These are phyloP conservation scores for Fulica atra DNA, from an alignment of 2,113 vertebrate genomes.

Conservation along the genomic window DNA sequence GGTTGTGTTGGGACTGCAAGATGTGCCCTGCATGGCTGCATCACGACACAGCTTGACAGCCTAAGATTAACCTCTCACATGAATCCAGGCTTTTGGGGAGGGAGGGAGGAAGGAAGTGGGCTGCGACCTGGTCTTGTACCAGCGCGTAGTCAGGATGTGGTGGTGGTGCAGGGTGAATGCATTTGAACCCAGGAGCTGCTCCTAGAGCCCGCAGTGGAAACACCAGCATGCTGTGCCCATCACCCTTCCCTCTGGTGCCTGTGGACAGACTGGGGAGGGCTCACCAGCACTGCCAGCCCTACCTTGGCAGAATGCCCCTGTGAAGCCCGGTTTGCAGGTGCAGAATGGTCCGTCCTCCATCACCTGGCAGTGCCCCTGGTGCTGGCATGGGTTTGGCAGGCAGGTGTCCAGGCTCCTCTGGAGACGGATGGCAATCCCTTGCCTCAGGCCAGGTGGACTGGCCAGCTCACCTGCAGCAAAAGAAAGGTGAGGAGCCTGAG, in stretches of 20 bases:
- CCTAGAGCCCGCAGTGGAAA: not conserved
- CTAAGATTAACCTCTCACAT: not conserved
- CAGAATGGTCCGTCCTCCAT: not conserved
- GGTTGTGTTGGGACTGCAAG: not conserved
- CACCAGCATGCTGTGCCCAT: not conserved
- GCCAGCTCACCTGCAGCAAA: not conserved
- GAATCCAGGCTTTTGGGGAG: not conserved
- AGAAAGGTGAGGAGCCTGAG: not conserved
- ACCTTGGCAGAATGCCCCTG: slow-evolving; percentile 54
- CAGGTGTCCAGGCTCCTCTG: not conserved
- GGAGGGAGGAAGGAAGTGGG: not conserved
- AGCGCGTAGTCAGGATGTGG: not conserved
- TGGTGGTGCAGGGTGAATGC: not conserved
- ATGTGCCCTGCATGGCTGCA: not conserved
- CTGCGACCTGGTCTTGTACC: not conserved
- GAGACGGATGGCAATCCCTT: not conserved
- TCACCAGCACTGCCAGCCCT: not conserved
- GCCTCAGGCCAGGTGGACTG: accelerated
- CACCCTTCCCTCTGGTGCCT: not conserved
- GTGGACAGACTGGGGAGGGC: not conserved
- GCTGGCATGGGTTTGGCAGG: slow-evolving; percentile 38
- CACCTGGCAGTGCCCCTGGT: slow-evolving; percentile 36
- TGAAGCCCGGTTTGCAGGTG: slow-evolving; percentile 61
- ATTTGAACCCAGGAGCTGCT: not conserved
- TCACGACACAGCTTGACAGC: not conserved